phyloP scores from a whole-genome alignment of 2,113 vertebrate species.

The Onychorhynchus coronatus region DNA sequence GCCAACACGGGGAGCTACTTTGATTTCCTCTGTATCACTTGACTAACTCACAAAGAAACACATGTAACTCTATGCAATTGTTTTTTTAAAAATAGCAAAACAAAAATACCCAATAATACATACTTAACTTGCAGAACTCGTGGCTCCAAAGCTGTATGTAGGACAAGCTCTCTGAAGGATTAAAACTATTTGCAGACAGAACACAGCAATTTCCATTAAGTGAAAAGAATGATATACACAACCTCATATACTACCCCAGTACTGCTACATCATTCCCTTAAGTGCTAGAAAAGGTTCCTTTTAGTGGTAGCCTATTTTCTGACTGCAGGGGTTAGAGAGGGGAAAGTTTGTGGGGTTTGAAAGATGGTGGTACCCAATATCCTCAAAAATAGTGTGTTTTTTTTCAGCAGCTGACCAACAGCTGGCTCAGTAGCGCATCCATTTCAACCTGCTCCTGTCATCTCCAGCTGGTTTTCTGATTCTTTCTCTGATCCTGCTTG shows the following conservation, averaged over 20 bases:
- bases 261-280: background rate
- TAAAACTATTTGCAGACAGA: background rate
- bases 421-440: background rate
- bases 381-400: fast-evolving
- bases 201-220: background rate
- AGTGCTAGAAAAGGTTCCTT: background rate
- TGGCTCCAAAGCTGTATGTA: background rate
- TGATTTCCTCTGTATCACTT: background rate
- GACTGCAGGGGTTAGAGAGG: background rate
- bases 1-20: background rate
- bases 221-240: background rate
- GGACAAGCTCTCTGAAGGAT: background rate
- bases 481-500: background rate
- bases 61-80: background rate
- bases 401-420: background rate
- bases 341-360: background rate
- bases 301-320: background rate
- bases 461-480: background rate
- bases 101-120: fast-evolving
- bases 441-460: background rate
- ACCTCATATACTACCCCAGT: background rate
- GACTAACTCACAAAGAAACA: background rate
- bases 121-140: background rate
- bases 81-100: background rate
- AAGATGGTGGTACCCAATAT: background rate